These are phyloP conservation scores for Ammospiza maritima DNA, from an alignment of 2,797 vertebrate genomes.

Conservation along the genomic window DNA sequence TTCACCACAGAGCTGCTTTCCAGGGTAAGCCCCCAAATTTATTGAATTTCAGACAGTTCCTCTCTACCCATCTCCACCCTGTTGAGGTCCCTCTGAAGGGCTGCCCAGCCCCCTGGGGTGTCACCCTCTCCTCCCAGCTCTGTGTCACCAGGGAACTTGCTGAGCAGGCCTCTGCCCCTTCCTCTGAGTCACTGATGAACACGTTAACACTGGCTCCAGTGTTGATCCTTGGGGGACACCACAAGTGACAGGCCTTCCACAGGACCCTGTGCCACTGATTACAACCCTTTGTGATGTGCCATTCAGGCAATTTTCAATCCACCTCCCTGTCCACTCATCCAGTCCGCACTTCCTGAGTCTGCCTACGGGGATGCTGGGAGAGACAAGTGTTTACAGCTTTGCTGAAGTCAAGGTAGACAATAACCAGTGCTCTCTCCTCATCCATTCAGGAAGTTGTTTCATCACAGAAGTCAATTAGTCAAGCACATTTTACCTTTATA, in stretches of 20 bases:
- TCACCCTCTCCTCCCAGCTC: accelerated
- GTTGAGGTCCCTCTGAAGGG: accelerated
- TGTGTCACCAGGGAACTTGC: not conserved
- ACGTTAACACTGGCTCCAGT: not conserved
- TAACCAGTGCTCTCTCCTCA: not conserved
- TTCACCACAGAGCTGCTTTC: not conserved
- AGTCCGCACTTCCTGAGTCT: not conserved
- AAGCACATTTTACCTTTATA: not conserved
- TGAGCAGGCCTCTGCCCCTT: not conserved
- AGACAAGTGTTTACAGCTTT: not conserved
- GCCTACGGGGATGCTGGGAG: not conserved
- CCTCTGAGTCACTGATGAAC: accelerated
- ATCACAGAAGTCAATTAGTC: not conserved
- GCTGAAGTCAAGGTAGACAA: not conserved
- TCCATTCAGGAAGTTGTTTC: not conserved
- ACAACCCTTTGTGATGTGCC: accelerated
- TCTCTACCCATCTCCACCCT: not conserved
- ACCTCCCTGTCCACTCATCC: not conserved
- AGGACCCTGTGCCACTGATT: not conserved
- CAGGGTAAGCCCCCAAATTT: not conserved
- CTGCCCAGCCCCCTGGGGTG: not conserved
- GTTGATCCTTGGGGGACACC: accelerated
- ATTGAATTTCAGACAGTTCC: not conserved
- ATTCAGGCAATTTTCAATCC: not conserved
- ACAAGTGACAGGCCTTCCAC: accelerated